phyloP scores from a whole-genome alignment of 2,113 vertebrate genomes.

The Chionomys nivalis region DNA sequence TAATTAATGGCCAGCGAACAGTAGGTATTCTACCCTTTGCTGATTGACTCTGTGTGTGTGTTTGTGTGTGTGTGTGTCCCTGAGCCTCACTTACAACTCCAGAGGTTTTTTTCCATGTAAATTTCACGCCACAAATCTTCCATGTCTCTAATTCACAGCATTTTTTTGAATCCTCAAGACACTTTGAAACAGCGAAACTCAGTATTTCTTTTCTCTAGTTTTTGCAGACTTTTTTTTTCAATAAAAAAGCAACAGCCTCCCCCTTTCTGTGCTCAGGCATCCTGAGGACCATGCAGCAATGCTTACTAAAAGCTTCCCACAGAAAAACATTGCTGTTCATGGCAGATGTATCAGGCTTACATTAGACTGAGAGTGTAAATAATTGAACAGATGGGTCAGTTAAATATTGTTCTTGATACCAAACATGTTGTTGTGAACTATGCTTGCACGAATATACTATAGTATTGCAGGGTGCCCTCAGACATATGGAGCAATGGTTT shows the following conservation, averaged over 20 bases:
- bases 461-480: not conserved
- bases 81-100: conserved; percentile 32
- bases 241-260: conserved; percentile 3
- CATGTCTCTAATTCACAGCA: conserved; percentile 44
- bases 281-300: conserved; percentile 58
- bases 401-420: conserved; percentile 71
- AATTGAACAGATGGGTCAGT: conserved; percentile 75
- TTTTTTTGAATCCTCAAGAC: not conserved
- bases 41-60: not conserved
- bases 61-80: not conserved
- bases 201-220: conserved; percentile 2
- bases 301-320: conserved; percentile 77
- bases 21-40: not conserved
- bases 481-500: not conserved
- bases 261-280: conserved; percentile 39
- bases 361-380: conserved; percentile 77
- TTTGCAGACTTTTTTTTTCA: conserved; percentile 41
- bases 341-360: conserved; percentile 71
- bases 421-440: conserved; percentile 69
- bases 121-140: not conserved
- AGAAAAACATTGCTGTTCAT: conserved; percentile 76
- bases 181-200: not conserved
- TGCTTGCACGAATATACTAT: conserved; percentile 34
- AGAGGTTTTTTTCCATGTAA: not conserved
- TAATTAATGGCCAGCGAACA: not conserved